Conservation (phyloP, 2,888 invertebrate species). For the Rutpela maculata region DNA sequence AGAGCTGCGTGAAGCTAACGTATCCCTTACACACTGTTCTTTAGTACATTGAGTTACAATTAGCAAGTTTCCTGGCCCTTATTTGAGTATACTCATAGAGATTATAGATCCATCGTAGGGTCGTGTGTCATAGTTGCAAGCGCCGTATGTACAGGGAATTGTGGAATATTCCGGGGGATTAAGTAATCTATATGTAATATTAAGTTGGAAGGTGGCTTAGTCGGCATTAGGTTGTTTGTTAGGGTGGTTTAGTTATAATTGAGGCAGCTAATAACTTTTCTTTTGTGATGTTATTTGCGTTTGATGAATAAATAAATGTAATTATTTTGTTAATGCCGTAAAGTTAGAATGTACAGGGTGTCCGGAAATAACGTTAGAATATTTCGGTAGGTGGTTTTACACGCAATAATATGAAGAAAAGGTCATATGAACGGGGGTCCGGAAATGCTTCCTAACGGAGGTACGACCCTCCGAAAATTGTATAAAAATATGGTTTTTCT, state of each 20-base stretch:
- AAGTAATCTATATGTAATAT: conserved; percentile 35
- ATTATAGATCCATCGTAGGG: conserved; percentile 36
- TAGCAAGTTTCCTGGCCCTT: conserved; percentile 35
- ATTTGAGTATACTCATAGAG: conserved; percentile 21
- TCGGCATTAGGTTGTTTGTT: conserved; percentile 25
- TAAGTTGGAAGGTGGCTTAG: conserved; percentile 28
- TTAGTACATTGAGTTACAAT: conserved; percentile 31
- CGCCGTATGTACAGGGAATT: conserved; percentile 17
- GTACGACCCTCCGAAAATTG: too few species aligned
- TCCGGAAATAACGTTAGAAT: too few species aligned
- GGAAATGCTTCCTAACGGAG: too few species aligned
- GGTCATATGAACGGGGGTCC: too few species aligned
- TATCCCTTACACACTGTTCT: conserved; percentile 14
- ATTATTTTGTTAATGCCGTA: neutral
- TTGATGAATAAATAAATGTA: neutral
- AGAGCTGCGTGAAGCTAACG: conserved; percentile 23
- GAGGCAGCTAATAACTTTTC: neutral
- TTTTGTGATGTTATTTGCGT: neutral
- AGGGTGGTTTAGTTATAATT: conserved; percentile 29
- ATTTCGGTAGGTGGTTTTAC: too few species aligned
- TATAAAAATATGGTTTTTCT: too few species aligned
- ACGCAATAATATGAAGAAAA: too few species aligned
- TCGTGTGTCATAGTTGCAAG: conserved; percentile 33
- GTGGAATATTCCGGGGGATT: conserved; percentile 29
- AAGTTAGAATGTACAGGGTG: too few species aligned